Conservation (phyloP, 2,797 vertebrate species). For the Acipenser ruthenus region DNA sequence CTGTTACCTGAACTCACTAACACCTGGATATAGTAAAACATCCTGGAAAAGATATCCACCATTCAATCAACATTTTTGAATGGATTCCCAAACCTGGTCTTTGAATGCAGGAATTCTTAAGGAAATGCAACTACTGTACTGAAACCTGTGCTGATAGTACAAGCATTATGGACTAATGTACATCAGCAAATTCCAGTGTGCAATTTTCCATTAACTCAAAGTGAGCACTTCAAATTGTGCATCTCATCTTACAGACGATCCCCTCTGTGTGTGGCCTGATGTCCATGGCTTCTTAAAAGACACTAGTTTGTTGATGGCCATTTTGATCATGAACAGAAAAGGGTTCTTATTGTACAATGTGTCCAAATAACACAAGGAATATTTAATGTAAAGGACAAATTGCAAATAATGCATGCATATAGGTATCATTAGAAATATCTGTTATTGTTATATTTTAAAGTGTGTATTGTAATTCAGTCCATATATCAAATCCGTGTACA, state of each 20-base stretch:
- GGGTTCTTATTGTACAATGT: not conserved
- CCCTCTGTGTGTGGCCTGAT: slow-evolving; percentile 39
- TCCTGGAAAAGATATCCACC: too few relatives aligned
- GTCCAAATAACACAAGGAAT: not conserved
- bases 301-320: not conserved
- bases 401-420: not conserved
- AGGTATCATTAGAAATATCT: not conserved
- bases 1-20: too few relatives aligned
- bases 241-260: slow-evolving; percentile 16
- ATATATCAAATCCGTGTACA: not conserved
- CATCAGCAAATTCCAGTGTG: not conserved
- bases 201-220: slow-evolving; percentile 18
- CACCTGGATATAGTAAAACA: too few relatives aligned
- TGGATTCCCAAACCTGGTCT: not conserved
- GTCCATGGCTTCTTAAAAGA: slow-evolving; percentile 1
- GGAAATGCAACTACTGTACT: not conserved
- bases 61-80: too few relatives aligned
- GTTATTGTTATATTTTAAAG: not conserved
- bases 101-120: not conserved
- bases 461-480: not conserved
- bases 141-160: too few relatives aligned
- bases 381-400: not conserved
- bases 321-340: not conserved
- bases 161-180: not conserved
- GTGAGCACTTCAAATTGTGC: slow-evolving; percentile 23